phyloP scores from a whole-genome alignment of 2,113 vertebrate genomes.

The Anser cygnoides region DNA sequence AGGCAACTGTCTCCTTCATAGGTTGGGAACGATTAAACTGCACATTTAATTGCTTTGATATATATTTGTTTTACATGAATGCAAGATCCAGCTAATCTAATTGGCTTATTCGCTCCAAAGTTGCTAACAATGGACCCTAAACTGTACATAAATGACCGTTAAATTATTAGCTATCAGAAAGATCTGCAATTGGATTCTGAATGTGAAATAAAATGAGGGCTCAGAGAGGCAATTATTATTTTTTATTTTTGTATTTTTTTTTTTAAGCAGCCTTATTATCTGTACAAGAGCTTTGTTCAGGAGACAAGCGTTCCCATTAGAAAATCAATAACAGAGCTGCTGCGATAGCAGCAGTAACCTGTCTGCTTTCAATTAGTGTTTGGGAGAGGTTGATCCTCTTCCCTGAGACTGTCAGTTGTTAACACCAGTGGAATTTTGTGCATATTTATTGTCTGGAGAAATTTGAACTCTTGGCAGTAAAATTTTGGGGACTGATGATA shows the following conservation, averaged over 20 bases:
- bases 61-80: conserved; percentile 64
- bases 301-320: neutral
- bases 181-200: conserved; percentile 41
- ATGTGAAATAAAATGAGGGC: conserved; percentile 31
- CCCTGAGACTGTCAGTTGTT: neutral
- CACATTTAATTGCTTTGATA: conserved; percentile 54
- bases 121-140: conserved; percentile 45
- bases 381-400: neutral
- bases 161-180: conserved; percentile 52
- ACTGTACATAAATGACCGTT: conserved; percentile 30
- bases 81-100: conserved; percentile 41
- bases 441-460: neutral
- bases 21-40: conserved; percentile 13
- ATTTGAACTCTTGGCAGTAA: neutral
- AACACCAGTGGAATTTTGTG: neutral
- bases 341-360: conserved; percentile 19
- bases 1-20: conserved; percentile 18
- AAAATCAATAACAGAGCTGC: conserved; percentile 41
- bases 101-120: neutral
- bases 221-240: neutral
- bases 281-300: neutral
- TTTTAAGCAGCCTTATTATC: conserved; percentile 35
- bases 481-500: neutral
- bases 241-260: conserved; percentile 20
- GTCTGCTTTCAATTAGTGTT: conserved; percentile 41